Evolutionary conservation across 2,113 vertebrate genomes (phyloP).

Genomic region (Cercopithecus mona): DNA sequence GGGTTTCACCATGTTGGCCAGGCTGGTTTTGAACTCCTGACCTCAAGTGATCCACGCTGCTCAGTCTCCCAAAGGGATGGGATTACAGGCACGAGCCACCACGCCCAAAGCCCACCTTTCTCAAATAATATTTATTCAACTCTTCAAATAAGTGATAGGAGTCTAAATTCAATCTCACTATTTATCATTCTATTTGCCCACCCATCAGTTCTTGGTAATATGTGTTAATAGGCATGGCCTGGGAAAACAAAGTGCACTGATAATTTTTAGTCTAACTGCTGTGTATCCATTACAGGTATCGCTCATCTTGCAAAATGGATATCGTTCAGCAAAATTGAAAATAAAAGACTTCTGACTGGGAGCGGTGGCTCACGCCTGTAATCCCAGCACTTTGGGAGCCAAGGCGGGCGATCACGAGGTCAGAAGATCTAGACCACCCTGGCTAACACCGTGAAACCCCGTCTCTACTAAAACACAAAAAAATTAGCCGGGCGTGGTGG

Average conservation of each 20-base stretch:
- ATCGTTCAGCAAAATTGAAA: not conserved
- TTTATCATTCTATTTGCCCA: not conserved
- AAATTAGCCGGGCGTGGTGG: no score
- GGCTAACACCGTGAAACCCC: no score
- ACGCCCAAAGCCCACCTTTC: not conserved
- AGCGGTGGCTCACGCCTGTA: no score
- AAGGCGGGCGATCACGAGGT: no score
- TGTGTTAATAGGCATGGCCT: not conserved
- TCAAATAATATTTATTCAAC: not conserved
- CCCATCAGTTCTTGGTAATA: not conserved
- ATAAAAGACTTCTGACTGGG: not conserved
- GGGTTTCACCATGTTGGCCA: not conserved
- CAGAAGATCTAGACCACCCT: no score
- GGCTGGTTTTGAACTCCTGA: not conserved
- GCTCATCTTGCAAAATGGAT: not conserved
- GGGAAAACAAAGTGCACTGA: not conserved
- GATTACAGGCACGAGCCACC: not conserved
- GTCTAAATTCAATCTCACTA: not conserved
- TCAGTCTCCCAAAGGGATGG: not conserved
- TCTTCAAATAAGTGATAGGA: not conserved
- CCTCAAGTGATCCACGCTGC: not conserved
- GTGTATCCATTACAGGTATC: not conserved
- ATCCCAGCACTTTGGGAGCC: no score
- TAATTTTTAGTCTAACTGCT: not conserved
- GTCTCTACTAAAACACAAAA: no score